Evolutionary conservation across 2,797 vertebrate species (phyloP).

Genomic region (Varecia variegata): DNA sequence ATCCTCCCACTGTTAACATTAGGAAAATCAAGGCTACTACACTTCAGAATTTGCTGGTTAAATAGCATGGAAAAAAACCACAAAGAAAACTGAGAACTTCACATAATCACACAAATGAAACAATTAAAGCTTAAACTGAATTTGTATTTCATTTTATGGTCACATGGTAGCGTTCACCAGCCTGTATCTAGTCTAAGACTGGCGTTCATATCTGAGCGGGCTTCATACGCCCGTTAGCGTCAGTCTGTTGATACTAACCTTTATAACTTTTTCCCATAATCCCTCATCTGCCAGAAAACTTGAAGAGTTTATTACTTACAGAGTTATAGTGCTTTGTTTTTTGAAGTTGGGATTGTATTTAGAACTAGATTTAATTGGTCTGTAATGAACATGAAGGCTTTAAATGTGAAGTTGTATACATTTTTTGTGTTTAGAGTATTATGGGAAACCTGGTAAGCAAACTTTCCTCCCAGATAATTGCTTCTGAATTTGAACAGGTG

Average conservation of each 20-base stretch:
- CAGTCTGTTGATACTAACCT: neutral
- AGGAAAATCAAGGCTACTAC: neutral
- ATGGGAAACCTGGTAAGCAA: conserved; percentile 52
- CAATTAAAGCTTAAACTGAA: neutral
- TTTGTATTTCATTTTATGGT: neutral
- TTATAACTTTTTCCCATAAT: neutral
- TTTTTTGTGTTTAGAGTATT: conserved; percentile 55
- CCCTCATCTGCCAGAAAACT: conserved; percentile 29
- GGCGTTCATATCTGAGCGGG: neutral
- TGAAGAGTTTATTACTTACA: conserved; percentile 62
- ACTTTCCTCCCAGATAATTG: conserved; percentile 40
- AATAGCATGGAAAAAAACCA: neutral
- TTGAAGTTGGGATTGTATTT: conserved; percentile 58
- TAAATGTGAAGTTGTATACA: conserved; percentile 54
- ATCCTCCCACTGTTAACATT: neutral
- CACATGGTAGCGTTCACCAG: neutral
- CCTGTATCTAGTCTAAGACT: neutral
- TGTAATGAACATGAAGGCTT: conserved; percentile 56
- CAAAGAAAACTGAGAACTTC: neutral
- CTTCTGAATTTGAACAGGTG: conserved; percentile 52
- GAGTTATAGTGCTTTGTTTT: conserved; percentile 32
- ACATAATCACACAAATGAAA: neutral
- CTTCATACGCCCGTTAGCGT: neutral
- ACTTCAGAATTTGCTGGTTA: neutral
- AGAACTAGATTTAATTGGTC: conserved; percentile 42